Evolutionary conservation across 2,113 vertebrate genomes (phyloP), one percentile per base, ranked within the genome.

Genomic region (Dendrocopos noguchii): DNA sequence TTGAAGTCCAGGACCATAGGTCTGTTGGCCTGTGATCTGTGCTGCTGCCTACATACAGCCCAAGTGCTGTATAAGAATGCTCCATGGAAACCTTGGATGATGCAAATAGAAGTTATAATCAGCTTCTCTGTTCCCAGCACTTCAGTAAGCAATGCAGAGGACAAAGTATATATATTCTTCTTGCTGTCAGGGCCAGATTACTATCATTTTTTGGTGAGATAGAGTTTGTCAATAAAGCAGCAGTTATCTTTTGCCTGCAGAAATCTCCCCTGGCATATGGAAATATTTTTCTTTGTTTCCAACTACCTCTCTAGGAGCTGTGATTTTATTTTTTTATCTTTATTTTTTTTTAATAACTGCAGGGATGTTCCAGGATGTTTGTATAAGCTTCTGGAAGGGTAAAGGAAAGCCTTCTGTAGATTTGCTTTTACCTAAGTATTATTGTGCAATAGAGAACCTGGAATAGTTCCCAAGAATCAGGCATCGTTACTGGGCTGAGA

Each of bases 191-290:
- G 70, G 64, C 52, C 75, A 85, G 89, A 91, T 93, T 47, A 21
- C 74, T 92, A 44, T 91, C 15, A 3, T 59, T 74, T 92, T 44
- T 80, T 17, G 25, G 29, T 84, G 78, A 75, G 60, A 52, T 33
- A 78, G 63, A 33, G 34, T 52, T 94, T 87, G 91, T 95, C 92
- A 95, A 82, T 94, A 82, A 92, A 79, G 75, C 6, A 77, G 67
- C 74, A 79, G 86, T 91, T 96, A 94, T 79, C 74, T 93, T 83
- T 82, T 82, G 88, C 81, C 60, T 96, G 87, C 87, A 94, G 89
- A 89, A 76, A 87, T 92, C 81, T 94, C 64, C 42, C 75, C 39
- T 78, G 78, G 77, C 68, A 47, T 29, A 42, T 31, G 65, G 81
- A 79, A 94, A 64, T 88, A 33, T 73, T 95, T 70, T 76, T 28